phyloP scores from a whole-genome alignment of 2,888 invertebrate genomes.

The Beris chalybata region DNA sequence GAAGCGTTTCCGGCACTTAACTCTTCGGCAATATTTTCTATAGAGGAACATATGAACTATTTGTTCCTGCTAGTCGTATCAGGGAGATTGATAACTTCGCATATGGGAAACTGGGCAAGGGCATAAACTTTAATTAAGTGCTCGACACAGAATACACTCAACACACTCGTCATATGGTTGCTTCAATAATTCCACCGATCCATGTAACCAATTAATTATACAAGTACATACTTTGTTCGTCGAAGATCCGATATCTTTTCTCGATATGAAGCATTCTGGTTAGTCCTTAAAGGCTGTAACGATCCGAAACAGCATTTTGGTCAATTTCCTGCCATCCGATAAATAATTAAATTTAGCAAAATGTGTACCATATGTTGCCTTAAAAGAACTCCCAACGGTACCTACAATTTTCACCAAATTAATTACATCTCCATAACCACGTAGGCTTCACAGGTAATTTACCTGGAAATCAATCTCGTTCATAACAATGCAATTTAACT shows the following conservation, averaged over 20 bases:
- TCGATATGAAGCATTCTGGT: conserved; percentile 9
- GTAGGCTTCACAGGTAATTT: conserved; percentile 21
- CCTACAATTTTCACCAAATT: conserved; percentile 9
- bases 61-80: too few relatives aligned
- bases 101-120: too few relatives aligned
- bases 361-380: conserved; percentile 27
- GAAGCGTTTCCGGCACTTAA: too few relatives aligned
- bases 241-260: conserved; percentile 3
- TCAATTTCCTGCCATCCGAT: conserved; percentile 17
- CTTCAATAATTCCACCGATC: not conserved
- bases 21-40: too few relatives aligned
- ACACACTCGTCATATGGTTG: conserved; percentile 15
- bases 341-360: conserved; percentile 26
- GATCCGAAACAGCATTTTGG: conserved; percentile 11
- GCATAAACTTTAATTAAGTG: too few relatives aligned
- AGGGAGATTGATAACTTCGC: too few relatives aligned
- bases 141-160: too few relatives aligned
- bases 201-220: conserved; percentile 19
- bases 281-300: conserved; percentile 16
- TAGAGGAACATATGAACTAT: too few relatives aligned
- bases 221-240: conserved; percentile 20
- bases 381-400: conserved; percentile 8
- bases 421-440: conserved; percentile 20
- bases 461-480: conserved; percentile 15
- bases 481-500: conserved; percentile 26